These are phyloP conservation scores for Scalopus aquaticus DNA, from an alignment of 2,113 vertebrate species.

Conservation along the genomic window DNA sequence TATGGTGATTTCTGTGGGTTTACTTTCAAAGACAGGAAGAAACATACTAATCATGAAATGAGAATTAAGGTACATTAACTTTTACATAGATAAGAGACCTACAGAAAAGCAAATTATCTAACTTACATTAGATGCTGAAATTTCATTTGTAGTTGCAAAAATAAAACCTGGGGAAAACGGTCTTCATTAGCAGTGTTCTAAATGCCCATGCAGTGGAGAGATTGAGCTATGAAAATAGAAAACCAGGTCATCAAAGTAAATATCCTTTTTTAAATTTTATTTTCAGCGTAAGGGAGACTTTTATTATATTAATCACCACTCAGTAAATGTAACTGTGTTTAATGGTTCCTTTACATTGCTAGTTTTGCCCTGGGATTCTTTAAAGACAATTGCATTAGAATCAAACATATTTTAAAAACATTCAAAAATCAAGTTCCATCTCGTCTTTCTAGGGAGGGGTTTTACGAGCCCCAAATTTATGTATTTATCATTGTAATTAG, in stretches of 20 bases:
- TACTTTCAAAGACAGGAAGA: conserved; percentile 3
- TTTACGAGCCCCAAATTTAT: background rate
- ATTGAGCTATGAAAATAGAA: background rate
- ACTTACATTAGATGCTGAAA: background rate
- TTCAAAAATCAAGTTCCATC: background rate
- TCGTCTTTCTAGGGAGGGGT: background rate
- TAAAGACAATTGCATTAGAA: background rate
- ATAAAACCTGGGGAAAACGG: background rate
- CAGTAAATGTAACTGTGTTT: background rate
- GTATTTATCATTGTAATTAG: background rate
- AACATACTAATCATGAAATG: background rate
- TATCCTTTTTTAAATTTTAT: background rate
- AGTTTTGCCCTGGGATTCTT: background rate
- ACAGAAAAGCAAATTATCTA: background rate
- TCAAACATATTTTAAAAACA: background rate
- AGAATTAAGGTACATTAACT: background rate
- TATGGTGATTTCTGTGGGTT: background rate
- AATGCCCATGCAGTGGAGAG: background rate
- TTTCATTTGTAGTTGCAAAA: background rate
- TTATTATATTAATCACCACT: background rate
- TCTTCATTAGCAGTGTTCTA: background rate
- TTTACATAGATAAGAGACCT: background rate
- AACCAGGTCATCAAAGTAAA: background rate
- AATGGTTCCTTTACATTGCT: background rate
- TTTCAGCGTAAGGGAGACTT: background rate